Base-by-base conservation (phyloP, 2,797 vertebrate genomes). In the Peromyscus attwateri region DNA sequence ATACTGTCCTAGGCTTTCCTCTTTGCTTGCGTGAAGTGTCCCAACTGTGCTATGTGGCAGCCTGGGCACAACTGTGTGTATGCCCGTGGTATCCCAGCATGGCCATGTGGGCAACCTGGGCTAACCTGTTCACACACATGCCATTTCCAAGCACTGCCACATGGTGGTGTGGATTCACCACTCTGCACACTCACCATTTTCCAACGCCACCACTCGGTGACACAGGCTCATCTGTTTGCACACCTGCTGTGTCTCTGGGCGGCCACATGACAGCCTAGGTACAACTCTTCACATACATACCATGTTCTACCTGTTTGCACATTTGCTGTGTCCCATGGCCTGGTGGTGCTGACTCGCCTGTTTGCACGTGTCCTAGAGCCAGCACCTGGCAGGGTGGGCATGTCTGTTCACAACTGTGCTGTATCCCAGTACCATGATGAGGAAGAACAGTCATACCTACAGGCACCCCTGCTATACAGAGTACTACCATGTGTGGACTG, bases 351-450 rank as follows among this genome's bases (percentile, higher is more conserved):
- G 55, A 21, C 52, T 37, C 7, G 34, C 34, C 79, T 81, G 34
- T 57, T 21, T 57, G 23, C 52, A 25, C 79, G 16, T 7, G 34
- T 34, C 21, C 34, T 34, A 57, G 21, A 6, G 34, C 21, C 79
- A 6, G 49, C 34, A 37, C 52, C 52, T 57, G 29, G 11, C 25
- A 8, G 52, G 52, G 52, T 81, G n/a, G 52, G 34, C 11, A n/a
- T 37, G 21, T 34, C 52, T 80, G 52, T 3, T 81, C 52, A 60
- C 52, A 23, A 6, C 79, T 25, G 79, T 37, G 21, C 52, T 37
- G 17, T 55, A 6, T 37, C 52, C 79, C 21, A 1, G 46, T 23
- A 34, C 1, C 49, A 4, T 0, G 0, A 37, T 14, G 3, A 57
- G 52, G 21, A 37, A 60, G 34, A 37, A 52, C 23, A 55, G 55